Evolutionary conservation across 2,888 invertebrate species (phyloP), one percentile per base, ranked within the genome.

Genomic region (Amorpha juglandis): DNA sequence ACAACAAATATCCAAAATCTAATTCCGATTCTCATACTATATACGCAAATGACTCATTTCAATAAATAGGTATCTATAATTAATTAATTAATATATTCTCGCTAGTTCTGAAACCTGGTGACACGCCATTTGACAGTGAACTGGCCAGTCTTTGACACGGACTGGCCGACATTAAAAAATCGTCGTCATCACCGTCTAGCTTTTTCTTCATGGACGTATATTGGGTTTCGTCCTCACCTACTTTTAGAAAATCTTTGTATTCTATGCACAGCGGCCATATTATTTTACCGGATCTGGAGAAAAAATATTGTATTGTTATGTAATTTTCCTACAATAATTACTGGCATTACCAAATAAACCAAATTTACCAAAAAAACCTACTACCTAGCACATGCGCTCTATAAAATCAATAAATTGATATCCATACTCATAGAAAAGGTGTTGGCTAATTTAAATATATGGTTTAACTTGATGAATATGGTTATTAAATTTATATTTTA

Each of bases 211-310:
- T 83, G 48, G 83, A 84, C 0, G 86, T 76, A 74, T 89, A 90
- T 68, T 93, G 92, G 0, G 87, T 89, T 68, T 89, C 88, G 14
- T 87, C 88, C 9, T 88, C 88, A 1, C 86, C 86, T 11, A 88
- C 86, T 16, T 85, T 90, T 7, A 84, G 71, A 79, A 89, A 88
- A 71, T 93, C 92, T 78, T 94, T 92, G 76, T 94, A 94, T 70
- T 94, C 93, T 74, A 92, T 88, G 79, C 94, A 94, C 6, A 94
- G 79, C 0, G 94, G 93, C 88, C 91, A 90, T 67, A 94, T 90
- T 74, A 86, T 90, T 80, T 90, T 88, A 1, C 91, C 93, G 0
- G 94, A 94, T 73, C 94, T 94, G 85, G 19, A 75, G 12, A 21
- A 42, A 19, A 1, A n/a, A 16, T 1, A 16, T 38, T 4, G 16